Evolutionary conservation across 2,888 invertebrate species (phyloP).

Genomic region (Polydrusus cervinus): DNA sequence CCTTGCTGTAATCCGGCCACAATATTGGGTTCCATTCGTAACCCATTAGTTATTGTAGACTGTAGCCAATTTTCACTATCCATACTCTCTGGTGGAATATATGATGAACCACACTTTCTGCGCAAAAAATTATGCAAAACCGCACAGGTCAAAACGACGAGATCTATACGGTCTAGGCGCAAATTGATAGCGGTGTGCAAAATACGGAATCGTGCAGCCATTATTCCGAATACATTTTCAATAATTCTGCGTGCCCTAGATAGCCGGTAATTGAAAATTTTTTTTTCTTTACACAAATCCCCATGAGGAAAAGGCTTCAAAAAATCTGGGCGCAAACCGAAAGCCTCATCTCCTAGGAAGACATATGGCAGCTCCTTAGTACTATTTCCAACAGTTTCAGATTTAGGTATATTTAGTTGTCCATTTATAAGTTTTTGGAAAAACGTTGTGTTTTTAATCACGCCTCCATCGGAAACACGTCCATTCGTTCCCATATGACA

Average conservation of each 20-base stretch:
- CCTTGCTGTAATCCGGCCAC: slow-evolving; percentile 22
- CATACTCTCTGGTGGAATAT: slow-evolving; percentile 24
- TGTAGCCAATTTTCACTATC: slow-evolving; percentile 37
- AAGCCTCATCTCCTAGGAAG: slow-evolving; percentile 53
- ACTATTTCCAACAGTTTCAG: slow-evolving; percentile 19
- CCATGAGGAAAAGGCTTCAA: slow-evolving; percentile 39
- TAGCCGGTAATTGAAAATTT: too few relatives aligned
- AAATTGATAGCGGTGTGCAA: slow-evolving; percentile 39
- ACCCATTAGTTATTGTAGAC: slow-evolving; percentile 9
- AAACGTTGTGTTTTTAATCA: slow-evolving; percentile 21
- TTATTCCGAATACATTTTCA: slow-evolving; percentile 42
- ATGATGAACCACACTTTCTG: slow-evolving; percentile 24
- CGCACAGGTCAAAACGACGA: slow-evolving; percentile 42
- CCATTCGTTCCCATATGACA: slow-evolving; percentile 30
- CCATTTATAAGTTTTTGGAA: slow-evolving; percentile 18
- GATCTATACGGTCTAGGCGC: slow-evolving; percentile 37
- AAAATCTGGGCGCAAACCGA: slow-evolving; percentile 45
- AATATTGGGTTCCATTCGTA: slow-evolving; percentile 18
- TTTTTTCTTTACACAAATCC: too few relatives aligned
- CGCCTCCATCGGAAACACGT: slow-evolving; percentile 28
- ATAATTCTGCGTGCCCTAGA: too few relatives aligned
- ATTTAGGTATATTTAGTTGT: slow-evolving; percentile 17
- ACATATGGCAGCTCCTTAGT: slow-evolving; percentile 40
- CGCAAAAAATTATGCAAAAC: slow-evolving; percentile 51
- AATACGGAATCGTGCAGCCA: slow-evolving; percentile 47